A percentile compares a stretch with the other conserved stretches of the same genome.
Evolutionary conservation across 2,113 vertebrate genomes (phyloP).

Genomic region (human): GRCh38 chr9:27623501-27624000

Average conservation of each 20-base stretch:
- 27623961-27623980: not conserved
- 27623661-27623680: slow-evolving; percentile 2
- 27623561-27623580: not conserved
- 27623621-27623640: slow-evolving; percentile 14
- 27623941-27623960: not conserved
- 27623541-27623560: not conserved
- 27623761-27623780: not conserved
- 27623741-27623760: not conserved
- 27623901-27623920: not conserved
- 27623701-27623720: not conserved
- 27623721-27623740: not conserved
- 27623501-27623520: not conserved
- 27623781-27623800: not conserved
- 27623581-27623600: not conserved
- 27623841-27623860: not conserved
- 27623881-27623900: not conserved
- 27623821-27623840: not conserved
- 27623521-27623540: not conserved
- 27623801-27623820: not conserved
- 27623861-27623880: not conserved
- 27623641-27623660: not conserved
- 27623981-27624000: not conserved
- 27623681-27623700: not conserved
- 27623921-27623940: not conserved
- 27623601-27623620: not conserved